A percentile compares a stretch with the other conserved stretches of the same genome.
These are phyloP conservation scores for Serripes groenlandicus DNA, from an alignment of 2,888 invertebrate genomes.

Conservation along the genomic window DNA sequence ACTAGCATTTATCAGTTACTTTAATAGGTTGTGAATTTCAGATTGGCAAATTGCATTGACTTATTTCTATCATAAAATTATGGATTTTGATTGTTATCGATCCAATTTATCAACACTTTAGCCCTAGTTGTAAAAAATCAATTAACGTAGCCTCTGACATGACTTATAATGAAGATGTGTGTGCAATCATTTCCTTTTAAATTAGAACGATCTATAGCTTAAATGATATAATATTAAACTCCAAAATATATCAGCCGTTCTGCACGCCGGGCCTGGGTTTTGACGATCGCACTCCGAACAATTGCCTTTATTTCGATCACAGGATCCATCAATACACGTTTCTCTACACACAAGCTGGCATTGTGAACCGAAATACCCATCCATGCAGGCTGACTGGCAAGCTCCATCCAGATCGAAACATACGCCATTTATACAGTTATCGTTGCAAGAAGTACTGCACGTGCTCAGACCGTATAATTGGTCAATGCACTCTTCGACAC, in stretches of 20 bases:
- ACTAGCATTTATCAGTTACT: too few relatives aligned
- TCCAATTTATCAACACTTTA: too few relatives aligned
- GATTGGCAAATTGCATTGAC: too few relatives aligned
- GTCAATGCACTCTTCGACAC: conserved; percentile 44
- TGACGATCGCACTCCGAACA: conserved; percentile 40
- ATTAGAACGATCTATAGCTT: too few relatives aligned
- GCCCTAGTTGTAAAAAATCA: too few relatives aligned
- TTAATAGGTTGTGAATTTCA: too few relatives aligned
- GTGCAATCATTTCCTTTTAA: too few relatives aligned
- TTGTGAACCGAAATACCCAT: conserved; percentile 32
- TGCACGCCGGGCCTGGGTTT: conserved; percentile 26
- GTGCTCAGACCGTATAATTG: conserved; percentile 30
- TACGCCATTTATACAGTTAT: conserved; percentile 24
- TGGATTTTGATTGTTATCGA: too few relatives aligned
- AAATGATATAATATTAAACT: too few relatives aligned
- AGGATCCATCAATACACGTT: conserved; percentile 44
- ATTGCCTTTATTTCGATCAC: conserved; percentile 41
- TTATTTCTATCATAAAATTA: too few relatives aligned
- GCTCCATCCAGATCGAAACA: conserved; percentile 38
- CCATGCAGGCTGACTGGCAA: conserved; percentile 31
- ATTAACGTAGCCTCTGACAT: too few relatives aligned
- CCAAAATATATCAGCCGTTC: conserved; percentile 45
- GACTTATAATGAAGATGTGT: too few relatives aligned
- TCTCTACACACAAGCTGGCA: conserved; percentile 42
- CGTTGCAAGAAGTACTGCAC: conserved; percentile 41